These are phyloP conservation scores for Oryctes rhinoceros DNA, from an alignment of 1,140 invertebrate species.

Conservation along the genomic window DNA sequence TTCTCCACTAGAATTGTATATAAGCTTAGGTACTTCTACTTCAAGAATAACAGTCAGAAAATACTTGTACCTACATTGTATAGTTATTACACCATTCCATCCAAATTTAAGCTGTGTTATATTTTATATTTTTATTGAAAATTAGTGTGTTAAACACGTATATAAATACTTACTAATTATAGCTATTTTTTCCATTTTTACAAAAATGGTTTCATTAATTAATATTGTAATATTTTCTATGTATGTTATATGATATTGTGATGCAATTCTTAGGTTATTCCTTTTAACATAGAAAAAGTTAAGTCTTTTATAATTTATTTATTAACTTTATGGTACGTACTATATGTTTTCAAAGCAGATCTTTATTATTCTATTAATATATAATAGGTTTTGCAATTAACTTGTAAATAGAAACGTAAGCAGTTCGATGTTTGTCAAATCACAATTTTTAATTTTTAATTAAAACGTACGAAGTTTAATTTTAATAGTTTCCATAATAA, in stretches of 20 bases:
- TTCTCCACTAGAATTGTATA: not conserved
- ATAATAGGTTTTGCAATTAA: too few relatives aligned
- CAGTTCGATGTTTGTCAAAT: too few relatives aligned
- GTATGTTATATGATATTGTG: not conserved
- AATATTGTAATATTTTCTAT: not conserved
- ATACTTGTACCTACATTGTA: not conserved
- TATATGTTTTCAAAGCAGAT: not conserved
- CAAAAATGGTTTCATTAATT: not conserved
- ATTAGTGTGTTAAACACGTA: not conserved
- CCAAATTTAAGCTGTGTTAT: constrained; percentile 36
- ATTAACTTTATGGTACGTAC: not conserved
- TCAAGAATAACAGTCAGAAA: not conserved
- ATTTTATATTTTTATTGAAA: constrained; percentile 22
- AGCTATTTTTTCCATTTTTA: constrained; percentile 1
- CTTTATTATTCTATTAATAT: too few relatives aligned
- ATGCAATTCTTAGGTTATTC: not conserved
- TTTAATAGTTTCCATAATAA: too few relatives aligned
- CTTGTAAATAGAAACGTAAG: too few relatives aligned
- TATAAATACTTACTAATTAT: not conserved
- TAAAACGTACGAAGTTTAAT: too few relatives aligned
- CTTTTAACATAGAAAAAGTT: not conserved
- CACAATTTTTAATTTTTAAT: too few relatives aligned
- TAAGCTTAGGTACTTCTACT: not conserved
- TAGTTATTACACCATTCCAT: constrained; percentile 26
- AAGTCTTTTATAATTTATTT: not conserved